phyloP scores from a whole-genome alignment of 2,888 invertebrate genomes.

The Drosophila paramelanica region DNA sequence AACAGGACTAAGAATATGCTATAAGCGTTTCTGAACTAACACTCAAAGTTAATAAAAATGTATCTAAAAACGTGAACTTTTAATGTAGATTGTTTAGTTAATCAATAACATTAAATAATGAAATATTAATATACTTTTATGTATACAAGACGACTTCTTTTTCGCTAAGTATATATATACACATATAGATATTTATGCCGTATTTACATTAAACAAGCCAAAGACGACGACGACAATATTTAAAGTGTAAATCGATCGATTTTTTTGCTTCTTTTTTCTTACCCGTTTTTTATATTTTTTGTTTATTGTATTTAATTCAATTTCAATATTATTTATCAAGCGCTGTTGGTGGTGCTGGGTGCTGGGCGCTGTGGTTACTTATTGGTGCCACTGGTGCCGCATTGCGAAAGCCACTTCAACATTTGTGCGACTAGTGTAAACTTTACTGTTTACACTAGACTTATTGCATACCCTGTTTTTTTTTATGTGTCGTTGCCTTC shows the following conservation, averaged over 20 bases:
- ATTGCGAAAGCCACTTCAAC: slow-evolving; percentile 59
- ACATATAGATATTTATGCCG: slow-evolving; percentile 39
- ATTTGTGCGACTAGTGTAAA: slow-evolving; percentile 31
- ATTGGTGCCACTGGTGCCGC: slow-evolving; percentile 46
- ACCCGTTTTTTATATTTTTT: slow-evolving; percentile 22
- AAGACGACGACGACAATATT: slow-evolving; percentile 47
- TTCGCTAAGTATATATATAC: not conserved
- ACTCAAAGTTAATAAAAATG: no score
- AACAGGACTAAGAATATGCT: not conserved
- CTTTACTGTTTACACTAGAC: slow-evolving; percentile 42
- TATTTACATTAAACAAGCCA: slow-evolving; percentile 61
- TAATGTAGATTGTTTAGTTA: no score
- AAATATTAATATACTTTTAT: no score
- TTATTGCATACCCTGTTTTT: slow-evolving; percentile 20
- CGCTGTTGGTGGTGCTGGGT: slow-evolving; percentile 25
- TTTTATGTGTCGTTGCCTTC: not conserved
- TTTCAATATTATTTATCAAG: slow-evolving; percentile 72
- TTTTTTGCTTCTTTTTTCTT: slow-evolving; percentile 27
- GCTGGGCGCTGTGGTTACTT: slow-evolving; percentile 6
- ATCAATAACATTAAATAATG: not conserved
- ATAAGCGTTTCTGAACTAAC: no score
- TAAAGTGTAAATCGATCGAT: slow-evolving; percentile 78
- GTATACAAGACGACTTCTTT: not conserved
- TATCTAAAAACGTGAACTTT: no score
- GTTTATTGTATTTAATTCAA: slow-evolving; percentile 77